These are phyloP conservation scores for Rhyacophila evoluta DNA, from an alignment of 2,888 invertebrate genomes.

Conservation along the genomic window DNA sequence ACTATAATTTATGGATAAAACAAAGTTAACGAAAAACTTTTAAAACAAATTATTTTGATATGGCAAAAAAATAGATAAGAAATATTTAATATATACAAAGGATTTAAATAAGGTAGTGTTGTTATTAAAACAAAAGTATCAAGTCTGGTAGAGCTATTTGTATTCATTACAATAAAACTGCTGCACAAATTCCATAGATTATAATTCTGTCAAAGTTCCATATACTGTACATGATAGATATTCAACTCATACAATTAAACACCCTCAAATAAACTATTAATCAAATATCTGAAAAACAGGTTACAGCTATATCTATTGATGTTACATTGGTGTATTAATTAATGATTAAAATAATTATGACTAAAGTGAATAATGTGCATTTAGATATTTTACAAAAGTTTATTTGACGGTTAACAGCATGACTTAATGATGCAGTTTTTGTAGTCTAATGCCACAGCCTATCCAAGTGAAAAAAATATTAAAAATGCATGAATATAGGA, in stretches of 20 bases:
- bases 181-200: background rate
- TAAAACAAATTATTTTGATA: too few relatives aligned
- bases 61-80: background rate
- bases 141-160: too few relatives aligned
- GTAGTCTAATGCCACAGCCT: slow-evolving; percentile 26
- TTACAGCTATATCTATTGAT: too few relatives aligned
- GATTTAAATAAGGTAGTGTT: background rate
- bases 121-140: background rate
- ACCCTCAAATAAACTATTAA: background rate
- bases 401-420: background rate
- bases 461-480: background rate
- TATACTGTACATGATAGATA: background rate
- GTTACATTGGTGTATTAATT: too few relatives aligned
- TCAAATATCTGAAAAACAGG: too few relatives aligned
- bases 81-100: background rate
- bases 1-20: background rate
- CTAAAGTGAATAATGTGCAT: too few relatives aligned
- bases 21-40: too few relatives aligned
- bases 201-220: background rate
- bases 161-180: background rate
- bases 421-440: too few relatives aligned
- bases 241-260: background rate
- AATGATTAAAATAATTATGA: too few relatives aligned
- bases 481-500: background rate
- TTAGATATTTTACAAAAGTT: too few relatives aligned